phyloP scores from a whole-genome alignment of 2,888 invertebrate genomes.

The Volucella zonaria region DNA sequence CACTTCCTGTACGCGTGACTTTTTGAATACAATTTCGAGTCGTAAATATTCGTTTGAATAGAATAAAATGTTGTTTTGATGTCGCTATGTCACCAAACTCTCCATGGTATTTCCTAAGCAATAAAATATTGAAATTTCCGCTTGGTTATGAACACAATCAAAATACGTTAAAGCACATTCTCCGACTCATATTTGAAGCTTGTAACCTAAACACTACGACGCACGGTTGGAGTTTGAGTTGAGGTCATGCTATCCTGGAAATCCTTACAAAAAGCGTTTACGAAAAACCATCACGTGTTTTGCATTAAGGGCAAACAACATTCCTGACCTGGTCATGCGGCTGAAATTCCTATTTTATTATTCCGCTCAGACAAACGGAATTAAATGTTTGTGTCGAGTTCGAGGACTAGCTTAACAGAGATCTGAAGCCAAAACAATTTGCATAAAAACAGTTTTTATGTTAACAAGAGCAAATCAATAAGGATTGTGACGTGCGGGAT shows the following conservation, averaged over 20 bases:
- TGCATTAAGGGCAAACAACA: conserved; percentile 2
- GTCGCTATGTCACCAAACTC: too few species aligned
- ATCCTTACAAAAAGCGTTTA: conserved; percentile 1
- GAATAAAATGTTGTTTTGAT: too few species aligned
- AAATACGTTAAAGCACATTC: background rate
- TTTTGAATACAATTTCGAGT: background rate
- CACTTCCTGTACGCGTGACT: background rate
- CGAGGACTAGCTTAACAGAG: background rate
- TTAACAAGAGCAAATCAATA: conserved; percentile 18
- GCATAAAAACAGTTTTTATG: conserved; percentile 1
- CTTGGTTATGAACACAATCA: conserved; percentile 14
- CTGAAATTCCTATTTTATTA: conserved; percentile 34
- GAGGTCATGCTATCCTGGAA: conserved; percentile 19
- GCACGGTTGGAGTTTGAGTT: background rate
- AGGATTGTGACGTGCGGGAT: background rate
- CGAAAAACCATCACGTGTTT: conserved; percentile 25
- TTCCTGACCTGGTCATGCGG: conserved; percentile 10
- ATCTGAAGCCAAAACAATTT: conserved; percentile 1
- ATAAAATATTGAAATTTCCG: conserved; percentile 3
- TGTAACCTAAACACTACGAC: background rate
- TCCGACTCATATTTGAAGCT: background rate
- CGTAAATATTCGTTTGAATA: background rate
- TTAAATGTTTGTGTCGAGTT: conserved; percentile 35
- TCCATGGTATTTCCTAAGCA: conserved; percentile 1
- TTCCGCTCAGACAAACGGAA: conserved; percentile 39